Conservation (phyloP, 1,140 invertebrate genomes). For the Chlorops oryzae region DNA sequence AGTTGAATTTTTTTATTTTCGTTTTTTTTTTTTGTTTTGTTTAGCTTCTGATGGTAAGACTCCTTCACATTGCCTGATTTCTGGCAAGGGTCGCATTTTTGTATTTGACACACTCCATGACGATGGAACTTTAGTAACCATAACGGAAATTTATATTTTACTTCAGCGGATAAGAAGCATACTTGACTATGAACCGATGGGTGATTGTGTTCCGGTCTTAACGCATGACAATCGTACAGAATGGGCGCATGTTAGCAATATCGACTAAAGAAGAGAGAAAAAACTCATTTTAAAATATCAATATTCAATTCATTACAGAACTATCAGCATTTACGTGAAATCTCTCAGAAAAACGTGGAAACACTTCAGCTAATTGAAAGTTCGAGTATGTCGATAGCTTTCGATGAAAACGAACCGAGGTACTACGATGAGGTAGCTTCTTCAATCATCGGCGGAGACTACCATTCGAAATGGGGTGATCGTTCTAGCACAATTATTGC, state of each 20-base stretch:
- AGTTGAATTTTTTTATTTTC: too few species aligned
- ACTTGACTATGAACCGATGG: slow-evolving; percentile 41
- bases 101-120: slow-evolving; percentile 36
- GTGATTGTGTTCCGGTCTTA: slow-evolving; percentile 55
- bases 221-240: slow-evolving; percentile 58
- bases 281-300: neutral
- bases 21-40: too few species aligned
- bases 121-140: slow-evolving; percentile 38
- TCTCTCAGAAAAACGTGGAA: slow-evolving; percentile 55
- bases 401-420: slow-evolving; percentile 53
- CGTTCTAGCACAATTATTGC: slow-evolving; percentile 49
- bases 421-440: slow-evolving; percentile 45
- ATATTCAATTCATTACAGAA: slow-evolving; percentile 27
- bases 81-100: slow-evolving; percentile 54
- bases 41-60: slow-evolving; percentile 26
- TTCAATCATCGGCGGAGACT: slow-evolving; percentile 47
- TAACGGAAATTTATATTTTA: slow-evolving; percentile 48
- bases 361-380: slow-evolving; percentile 60
- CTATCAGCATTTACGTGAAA: slow-evolving; percentile 50
- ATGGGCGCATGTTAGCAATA: slow-evolving; percentile 56
- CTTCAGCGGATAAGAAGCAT: slow-evolving; percentile 54
- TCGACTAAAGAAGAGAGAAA: neutral
- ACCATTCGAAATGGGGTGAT: slow-evolving; percentile 54
- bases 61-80: slow-evolving; percentile 49
- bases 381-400: slow-evolving; percentile 55